A percentile compares a stretch with the other conserved stretches of the same genome.
These are phyloP conservation scores for Tinea trinotella DNA, from an alignment of 2,888 invertebrate genomes.

Conservation along the genomic window DNA sequence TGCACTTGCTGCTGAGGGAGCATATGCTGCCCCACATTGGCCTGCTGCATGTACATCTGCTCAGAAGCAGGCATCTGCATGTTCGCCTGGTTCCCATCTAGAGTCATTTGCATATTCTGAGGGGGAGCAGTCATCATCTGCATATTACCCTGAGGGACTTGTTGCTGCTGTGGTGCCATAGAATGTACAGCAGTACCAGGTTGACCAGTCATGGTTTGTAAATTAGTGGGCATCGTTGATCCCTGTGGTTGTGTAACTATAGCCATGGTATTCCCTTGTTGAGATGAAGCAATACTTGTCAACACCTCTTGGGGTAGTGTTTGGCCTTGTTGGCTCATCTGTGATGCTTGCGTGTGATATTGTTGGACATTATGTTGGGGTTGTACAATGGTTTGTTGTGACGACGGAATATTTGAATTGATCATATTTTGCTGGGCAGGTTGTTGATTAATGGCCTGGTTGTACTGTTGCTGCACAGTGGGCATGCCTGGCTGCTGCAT, in stretches of 20 bases:
- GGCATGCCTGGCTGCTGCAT: conserved; percentile 63
- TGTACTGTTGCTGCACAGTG: conserved; percentile 67
- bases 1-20: conserved; percentile 40
- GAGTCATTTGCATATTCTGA: conserved; percentile 69
- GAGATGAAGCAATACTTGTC: conserved; percentile 61
- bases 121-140: conserved; percentile 70
- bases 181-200: conserved; percentile 56
- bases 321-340: conserved; percentile 64
- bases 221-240: conserved; percentile 74
- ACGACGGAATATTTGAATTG: conserved; percentile 54
- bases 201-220: conserved; percentile 64
- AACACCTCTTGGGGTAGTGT: conserved; percentile 65
- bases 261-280: conserved; percentile 60
- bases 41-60: conserved; percentile 63
- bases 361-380: conserved; percentile 64
- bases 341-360: conserved; percentile 63
- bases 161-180: conserved; percentile 66
- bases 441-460: conserved; percentile 64
- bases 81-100: conserved; percentile 68
- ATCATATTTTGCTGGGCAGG: conserved; percentile 60
- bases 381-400: conserved; percentile 64
- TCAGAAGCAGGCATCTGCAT: conserved; percentile 71
- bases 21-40: conserved; percentile 57
- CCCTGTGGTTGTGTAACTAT: conserved; percentile 69
- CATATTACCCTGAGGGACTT: conserved; percentile 71